Evolutionary conservation across 2,797 vertebrate genomes (phyloP).

Genomic region (Anas georgica): DNA sequence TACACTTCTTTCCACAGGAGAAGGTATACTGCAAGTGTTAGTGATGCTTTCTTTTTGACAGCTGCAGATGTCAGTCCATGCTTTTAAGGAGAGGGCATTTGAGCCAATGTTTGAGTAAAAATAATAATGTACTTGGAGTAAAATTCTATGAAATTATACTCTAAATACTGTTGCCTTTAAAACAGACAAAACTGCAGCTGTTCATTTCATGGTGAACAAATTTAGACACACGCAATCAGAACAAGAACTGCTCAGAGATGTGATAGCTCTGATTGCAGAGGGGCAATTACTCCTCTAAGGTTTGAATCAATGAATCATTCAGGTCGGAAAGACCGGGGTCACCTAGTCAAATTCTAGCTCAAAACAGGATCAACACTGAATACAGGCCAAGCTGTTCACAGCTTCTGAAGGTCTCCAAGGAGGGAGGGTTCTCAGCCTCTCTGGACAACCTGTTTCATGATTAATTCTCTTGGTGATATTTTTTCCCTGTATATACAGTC

Average conservation of each 20-base stretch:
- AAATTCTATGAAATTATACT: background rate
- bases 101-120: constrained; percentile 22
- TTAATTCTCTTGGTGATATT: background rate
- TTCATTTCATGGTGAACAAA: constrained; percentile 1
- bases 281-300: background rate
- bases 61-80: background rate
- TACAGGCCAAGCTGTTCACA: background rate
- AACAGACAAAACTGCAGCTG: constrained; percentile 33
- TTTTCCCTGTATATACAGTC: background rate
- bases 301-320: background rate
- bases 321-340: background rate
- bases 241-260: background rate
- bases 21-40: background rate
- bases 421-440: background rate
- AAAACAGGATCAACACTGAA: background rate
- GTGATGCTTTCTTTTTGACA: background rate
- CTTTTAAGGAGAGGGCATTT: background rate
- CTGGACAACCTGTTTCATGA: background rate
- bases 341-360: background rate
- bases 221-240: constrained; percentile 17
- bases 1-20: background rate
- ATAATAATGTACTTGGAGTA: background rate
- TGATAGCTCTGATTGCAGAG: constrained; percentile 16
- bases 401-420: background rate
- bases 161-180: constrained; percentile 28